Base-by-base conservation (phyloP, 2,113 vertebrate species). In the Aspidoscelis tigris region DNA sequence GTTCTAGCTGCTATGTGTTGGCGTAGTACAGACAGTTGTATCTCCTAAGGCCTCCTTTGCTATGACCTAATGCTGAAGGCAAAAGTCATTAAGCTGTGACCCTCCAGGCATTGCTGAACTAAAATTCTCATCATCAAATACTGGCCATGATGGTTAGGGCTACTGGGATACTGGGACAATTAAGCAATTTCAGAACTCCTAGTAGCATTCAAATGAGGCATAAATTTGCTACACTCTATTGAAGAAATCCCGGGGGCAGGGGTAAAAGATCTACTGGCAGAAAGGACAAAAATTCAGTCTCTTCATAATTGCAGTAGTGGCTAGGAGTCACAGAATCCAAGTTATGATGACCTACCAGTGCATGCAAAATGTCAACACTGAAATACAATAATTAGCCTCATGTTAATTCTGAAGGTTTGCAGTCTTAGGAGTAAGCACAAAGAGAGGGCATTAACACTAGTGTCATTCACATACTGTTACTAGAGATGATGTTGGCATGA, bases 311-410 rank as follows among this genome's bases (percentile, higher is more conserved):
- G 93, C 89, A 94, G 91, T 90, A 93, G 92, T 90, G 91, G 92
- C 88, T 85, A 85, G 9, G 86, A 77, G 90, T 94, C 4, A 0
- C 90, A 93, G 81, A 94, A 85, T 88, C 92, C 87, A 66, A 89
- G 94, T 91, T 97, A 94, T 97, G 97, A 97, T 97, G 97, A 97
- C 97, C 96, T 88, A 24, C 73, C 95, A 95, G 96, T 91, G 91
- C 97, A 97, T 95, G 96, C 92, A 96, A 92, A 96, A 96, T 95
- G 93, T 99, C 99, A 99, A 98, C 97, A 98, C n/a, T 24, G 92
- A 94, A 96, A 96, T 96, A 97, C 97, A 91, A 94, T 96, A 97
- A 99, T 99, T 98, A 98, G 97, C 93, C 95, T 92, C 86, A 76
- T 93, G 94, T 92, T 94, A 95, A 97, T 96, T 96, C 95, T 96